Base-by-base conservation (phyloP, 2,888 invertebrate genomes). In the Cheilosia vulpina region DNA sequence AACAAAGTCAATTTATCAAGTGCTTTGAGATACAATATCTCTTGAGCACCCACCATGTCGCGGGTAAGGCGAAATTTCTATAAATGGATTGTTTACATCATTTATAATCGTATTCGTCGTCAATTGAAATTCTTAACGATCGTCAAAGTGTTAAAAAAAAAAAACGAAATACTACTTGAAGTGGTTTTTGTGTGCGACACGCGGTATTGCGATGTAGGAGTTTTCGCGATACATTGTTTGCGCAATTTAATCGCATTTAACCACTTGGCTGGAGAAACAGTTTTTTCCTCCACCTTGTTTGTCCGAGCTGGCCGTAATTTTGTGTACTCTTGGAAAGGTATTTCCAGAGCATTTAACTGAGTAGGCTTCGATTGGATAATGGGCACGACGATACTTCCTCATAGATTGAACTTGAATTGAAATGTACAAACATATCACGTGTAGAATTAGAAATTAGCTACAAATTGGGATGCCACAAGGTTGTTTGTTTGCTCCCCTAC, bases 81-180 rank as follows among this genome's bases (percentile, higher is more conserved):
- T 81, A 81, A 75, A 81, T 69, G 81, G 76, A 75, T 69, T 81
- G 81, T 81, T 81, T 75, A 81, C 75, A 81, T 81, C 81, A 76
- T 81, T 63, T 50, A 17, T 4, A 63, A 63, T 73, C 73, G 45
- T 24, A 68, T 58, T 73, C 38, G 62, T 24, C 41, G 65, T 79
- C 65, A 79, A 79, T 73, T 45, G 24, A 47, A 69, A 47, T 69
- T 69, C 57, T 69, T 69, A 58, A 69, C 55, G 58, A 31, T 43
- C 68, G 55, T 45, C 55, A 43, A 24, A 65, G 47, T 65, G 27
- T 65, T 65, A 31, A 55, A 6, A 47, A 45, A 63, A 62, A 45
- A n/a, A 6, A 62, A 62, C 31, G 7, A n/a, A 45, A 45, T 5
- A 7, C 17, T 17, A 9, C 17, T 50, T 65, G 24, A 21, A 52